phyloP scores from a whole-genome alignment of 2,113 vertebrate genomes.

The Hippocampus guttulatus region DNA sequence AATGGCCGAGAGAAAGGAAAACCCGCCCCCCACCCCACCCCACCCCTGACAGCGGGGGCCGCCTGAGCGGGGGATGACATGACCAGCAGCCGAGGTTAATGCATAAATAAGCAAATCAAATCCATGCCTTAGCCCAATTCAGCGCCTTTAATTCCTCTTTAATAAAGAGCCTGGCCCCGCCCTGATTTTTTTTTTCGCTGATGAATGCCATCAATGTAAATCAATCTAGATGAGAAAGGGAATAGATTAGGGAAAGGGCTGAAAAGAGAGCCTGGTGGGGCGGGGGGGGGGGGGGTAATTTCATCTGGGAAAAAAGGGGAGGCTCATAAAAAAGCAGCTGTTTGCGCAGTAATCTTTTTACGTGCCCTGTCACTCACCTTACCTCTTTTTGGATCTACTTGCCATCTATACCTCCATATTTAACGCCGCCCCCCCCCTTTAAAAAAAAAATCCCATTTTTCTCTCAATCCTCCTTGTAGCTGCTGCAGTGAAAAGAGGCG shows the following conservation, averaged over 20 bases:
- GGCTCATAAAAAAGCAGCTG: conserved; percentile 76
- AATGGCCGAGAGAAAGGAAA: conserved; percentile 59
- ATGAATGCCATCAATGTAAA: conserved; percentile 88
- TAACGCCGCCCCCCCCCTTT: background rate
- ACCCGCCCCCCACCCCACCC: conserved; percentile 26
- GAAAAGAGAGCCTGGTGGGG: background rate
- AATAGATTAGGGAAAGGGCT: background rate
- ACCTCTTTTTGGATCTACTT: conserved; percentile 52
- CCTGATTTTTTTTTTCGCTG: conserved; percentile 61
- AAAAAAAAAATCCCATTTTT: conserved; percentile 25
- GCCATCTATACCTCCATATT: conserved; percentile 53
- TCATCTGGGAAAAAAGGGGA: conserved; percentile 67
- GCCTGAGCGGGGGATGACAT: conserved; percentile 64
- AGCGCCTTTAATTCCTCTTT: conserved; percentile 82
- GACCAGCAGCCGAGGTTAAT: conserved; percentile 69
- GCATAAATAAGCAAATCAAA: conserved; percentile 82
- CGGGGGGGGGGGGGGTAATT: conserved; percentile 49
- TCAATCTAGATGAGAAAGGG: conserved; percentile 80
- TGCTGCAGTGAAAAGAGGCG: conserved; percentile 74
- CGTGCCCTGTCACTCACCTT: conserved; percentile 84
- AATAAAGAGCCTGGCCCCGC: conserved; percentile 75
- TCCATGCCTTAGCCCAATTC: conserved; percentile 81
- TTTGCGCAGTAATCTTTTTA: conserved; percentile 78
- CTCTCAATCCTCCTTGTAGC: conserved; percentile 77
- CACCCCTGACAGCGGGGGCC: conserved; percentile 55